Base-by-base conservation (phyloP, 2,888 invertebrate species). In the Nyleta sp. region DNA sequence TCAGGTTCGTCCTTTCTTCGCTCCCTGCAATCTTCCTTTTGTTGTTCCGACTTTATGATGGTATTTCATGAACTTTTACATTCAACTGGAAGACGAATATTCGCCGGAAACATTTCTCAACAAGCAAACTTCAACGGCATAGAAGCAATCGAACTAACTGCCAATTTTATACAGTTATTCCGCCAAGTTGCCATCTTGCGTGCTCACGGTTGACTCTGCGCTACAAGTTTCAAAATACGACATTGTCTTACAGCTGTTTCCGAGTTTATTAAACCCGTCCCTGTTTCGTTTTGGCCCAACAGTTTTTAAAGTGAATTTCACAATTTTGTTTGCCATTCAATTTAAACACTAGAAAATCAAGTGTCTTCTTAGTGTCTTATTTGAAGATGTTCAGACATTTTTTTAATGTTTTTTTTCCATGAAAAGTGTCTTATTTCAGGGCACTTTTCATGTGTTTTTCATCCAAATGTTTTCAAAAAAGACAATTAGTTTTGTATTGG, bases 91-190 rank as follows among this genome's bases (percentile, higher is more conserved):
- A 55, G 28, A 68, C 55, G 68, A 57, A 68, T 70, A 50, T 59
- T 70, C 42, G 11, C 11, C 31, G 31, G 52, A 48, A 72, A 64
- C 52, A 71, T 72, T 42, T 72, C 42, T 62, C 64, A 72, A 64
- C 64, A 64, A 72, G 71, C 42, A 62, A 71, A 72, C 71, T 72
- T 40, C 38, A 62, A 46, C 52, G 18, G 38, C 17, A 40, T 28
- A 18, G 42, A 62, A 72, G 53, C 60, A 72, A 62, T 72, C 60
- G 62, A 53, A 62, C 62, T 62, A 62, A 72, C 62, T 62, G 71
- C 46, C 46, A 62, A 62, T 62, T 62, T 64, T 62, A 55, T 72
- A 38, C n/a, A 64, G 50, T 57, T 53, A 65, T 53, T 53, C 44
- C 53, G 33, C n/a, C n/a, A 65, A 65, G 46, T 55, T 67, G 55